phyloP scores from a whole-genome alignment of 2,113 vertebrate genomes.

The Haplochromis vanheusdeni region DNA sequence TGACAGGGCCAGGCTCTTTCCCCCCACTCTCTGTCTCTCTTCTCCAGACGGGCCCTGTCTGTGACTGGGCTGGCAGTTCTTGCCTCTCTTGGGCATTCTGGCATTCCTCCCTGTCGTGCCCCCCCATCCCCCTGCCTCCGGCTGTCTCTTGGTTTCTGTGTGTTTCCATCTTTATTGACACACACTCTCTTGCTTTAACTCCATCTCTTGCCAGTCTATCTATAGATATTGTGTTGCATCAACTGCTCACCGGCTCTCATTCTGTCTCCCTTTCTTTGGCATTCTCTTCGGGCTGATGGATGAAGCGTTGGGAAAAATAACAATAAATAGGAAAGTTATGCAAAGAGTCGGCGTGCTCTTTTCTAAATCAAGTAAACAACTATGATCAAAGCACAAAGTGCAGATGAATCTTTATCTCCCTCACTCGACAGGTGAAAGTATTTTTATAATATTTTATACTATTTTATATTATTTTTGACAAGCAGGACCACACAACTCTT shows the following conservation, averaged over 20 bases:
- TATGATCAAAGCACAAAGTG: neutral
- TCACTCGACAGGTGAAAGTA: conserved; percentile 27
- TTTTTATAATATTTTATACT: neutral
- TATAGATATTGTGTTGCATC: neutral
- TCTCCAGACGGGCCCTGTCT: conserved; percentile 75
- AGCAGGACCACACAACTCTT: conserved; percentile 49
- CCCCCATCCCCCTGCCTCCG: conserved; percentile 47
- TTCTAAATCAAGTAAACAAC: neutral
- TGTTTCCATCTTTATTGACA: conserved; percentile 37
- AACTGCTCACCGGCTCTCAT: neutral
- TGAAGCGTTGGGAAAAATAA: neutral
- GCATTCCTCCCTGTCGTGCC: conserved; percentile 74
- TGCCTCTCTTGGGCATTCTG: conserved; percentile 87
- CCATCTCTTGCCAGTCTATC: conserved; percentile 9
- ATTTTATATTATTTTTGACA: conserved; percentile 21
- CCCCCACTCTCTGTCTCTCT: conserved; percentile 36
- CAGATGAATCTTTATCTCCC: conserved; percentile 25
- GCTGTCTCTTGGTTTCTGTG: conserved; percentile 52
- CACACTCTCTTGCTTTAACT: conserved; percentile 1
- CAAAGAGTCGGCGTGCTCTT: accelerated
- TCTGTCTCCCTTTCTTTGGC: neutral
- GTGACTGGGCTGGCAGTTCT: conserved; percentile 77
- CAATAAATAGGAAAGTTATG: neutral
- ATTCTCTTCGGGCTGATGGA: neutral
- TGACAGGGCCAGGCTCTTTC: conserved; percentile 38